Base-by-base conservation (phyloP, 2,888 invertebrate species). In the Callinectes sapidus region DNA sequence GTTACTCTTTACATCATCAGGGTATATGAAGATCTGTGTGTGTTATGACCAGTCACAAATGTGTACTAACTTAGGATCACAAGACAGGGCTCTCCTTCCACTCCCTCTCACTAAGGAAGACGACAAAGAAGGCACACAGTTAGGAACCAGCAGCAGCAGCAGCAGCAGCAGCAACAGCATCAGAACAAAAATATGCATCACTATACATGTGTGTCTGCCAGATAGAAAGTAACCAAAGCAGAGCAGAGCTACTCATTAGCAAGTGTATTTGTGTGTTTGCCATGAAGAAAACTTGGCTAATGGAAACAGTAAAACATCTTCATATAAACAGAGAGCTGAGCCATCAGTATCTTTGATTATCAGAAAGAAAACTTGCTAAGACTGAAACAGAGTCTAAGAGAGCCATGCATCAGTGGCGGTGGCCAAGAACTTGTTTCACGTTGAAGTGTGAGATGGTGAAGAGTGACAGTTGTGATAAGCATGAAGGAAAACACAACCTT, bases 1-100 rank as follows among this genome's bases (percentile, higher is more conserved):
- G 81, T 81, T 81, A 81, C 81, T 81, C 81, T 35, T 81, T 81
- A 81, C 35, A 81, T 35, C 81, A 81, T 35, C 81, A 81, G 81
- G 81, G 81, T 81, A 81, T 32, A 81, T 28, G 35, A 81, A 61
- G 61, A 61, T 61, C 61, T 61, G 61, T 16, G 14, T 81, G 32
- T 81, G 14, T 81, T 81, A 10, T 32, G 81, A 13, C 35, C 81
- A 35, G 35, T 81, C 81, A 81, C 81, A 81, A 81, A 16, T 81
- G 32, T 81, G 35, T 23, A 23, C 48, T 48, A 28, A 71, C 71
- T 71, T 71, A 61, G n/a, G 71, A 71, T 81, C 81, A 35, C 35
- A 81, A 81, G 71, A 35, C 16, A 23, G 10, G 61, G 61, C 61
- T 48, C 16, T 61, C 28, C 35, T 32, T 81, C 35, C 32, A 35